Percentiles rank a stretch among this genome's conserved stretches.
Conservation (phyloP, 2,113 vertebrate genomes). For the Centrocercus urophasianus region DNA sequence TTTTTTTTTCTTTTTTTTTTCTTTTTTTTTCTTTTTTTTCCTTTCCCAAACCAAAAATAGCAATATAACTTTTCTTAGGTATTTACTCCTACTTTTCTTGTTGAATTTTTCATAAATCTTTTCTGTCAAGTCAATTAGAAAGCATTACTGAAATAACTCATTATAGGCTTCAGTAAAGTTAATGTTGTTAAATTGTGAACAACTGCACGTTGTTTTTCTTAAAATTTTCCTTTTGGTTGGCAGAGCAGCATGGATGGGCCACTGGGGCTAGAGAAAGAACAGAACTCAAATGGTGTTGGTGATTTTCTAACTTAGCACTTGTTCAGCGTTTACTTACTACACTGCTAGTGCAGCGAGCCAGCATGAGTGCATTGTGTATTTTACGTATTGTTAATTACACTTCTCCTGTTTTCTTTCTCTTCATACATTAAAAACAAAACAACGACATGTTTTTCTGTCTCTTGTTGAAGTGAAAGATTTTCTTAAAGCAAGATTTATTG, state of each 20-base stretch:
- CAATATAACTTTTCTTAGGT: constrained; percentile 38
- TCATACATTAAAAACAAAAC: not conserved
- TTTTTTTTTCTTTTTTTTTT: not conserved
- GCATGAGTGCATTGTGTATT: not conserved
- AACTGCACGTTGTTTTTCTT: not conserved
- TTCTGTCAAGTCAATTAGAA: constrained; percentile 12
- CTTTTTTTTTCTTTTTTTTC: too few species aligned
- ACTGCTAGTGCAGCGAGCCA: not conserved
- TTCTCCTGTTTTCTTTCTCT: not conserved
- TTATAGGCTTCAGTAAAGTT: not conserved
- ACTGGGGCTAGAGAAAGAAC: not conserved
- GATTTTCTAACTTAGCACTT: not conserved
- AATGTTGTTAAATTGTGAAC: not conserved
- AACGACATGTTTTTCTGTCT: not conserved
- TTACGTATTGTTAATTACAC: not conserved
- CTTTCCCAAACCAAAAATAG: not conserved
- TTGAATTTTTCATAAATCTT: constrained; percentile 40
- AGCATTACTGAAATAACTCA: constrained; percentile 32
- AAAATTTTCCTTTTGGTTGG: not conserved
- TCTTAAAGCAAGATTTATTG: constrained; percentile 54
- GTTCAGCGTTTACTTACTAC: not conserved
- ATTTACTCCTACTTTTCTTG: constrained; percentile 2
- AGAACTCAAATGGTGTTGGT: not conserved
- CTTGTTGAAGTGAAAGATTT: constrained; percentile 29
- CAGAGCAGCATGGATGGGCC: not conserved